Percentiles rank a stretch among this genome's conserved stretches.
phyloP scores from a whole-genome alignment of 2,797 vertebrate species.

The Chelmon rostratus region DNA sequence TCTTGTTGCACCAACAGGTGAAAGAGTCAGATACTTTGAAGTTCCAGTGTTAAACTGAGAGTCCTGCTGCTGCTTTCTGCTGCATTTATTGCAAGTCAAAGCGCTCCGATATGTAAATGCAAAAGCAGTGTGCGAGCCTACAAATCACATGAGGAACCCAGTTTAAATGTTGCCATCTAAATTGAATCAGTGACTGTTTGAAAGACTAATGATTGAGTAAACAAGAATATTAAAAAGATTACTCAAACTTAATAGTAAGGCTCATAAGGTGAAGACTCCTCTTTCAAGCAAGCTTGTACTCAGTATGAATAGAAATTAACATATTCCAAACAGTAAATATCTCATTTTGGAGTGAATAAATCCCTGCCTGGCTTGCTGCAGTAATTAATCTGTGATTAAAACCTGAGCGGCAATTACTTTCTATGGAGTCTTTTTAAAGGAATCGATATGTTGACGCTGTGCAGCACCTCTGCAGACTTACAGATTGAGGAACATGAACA shows the following conservation, averaged over 20 bases:
- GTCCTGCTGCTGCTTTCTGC: no score
- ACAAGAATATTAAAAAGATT: not conserved
- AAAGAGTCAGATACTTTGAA: not conserved
- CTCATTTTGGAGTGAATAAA: constrained; percentile 9
- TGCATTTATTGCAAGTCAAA: not conserved
- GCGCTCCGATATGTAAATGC: not conserved
- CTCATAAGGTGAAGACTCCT: not conserved
- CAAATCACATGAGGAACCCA: not conserved
- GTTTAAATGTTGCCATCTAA: not conserved
- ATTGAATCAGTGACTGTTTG: not conserved
- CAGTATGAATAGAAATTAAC: not conserved
- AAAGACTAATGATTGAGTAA: not conserved
- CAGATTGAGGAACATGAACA: not conserved
- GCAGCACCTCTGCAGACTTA: not conserved
- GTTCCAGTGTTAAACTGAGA: not conserved
- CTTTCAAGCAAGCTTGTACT: not conserved
- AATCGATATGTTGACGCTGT: not conserved
- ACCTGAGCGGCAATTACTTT: constrained; percentile 23
- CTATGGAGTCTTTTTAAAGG: not conserved
- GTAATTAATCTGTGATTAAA: constrained; percentile 41
- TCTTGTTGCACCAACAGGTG: not conserved
- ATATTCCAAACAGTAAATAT: not conserved
- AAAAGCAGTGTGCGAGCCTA: not conserved
- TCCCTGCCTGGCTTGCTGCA: not conserved
- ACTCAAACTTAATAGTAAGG: no score